phyloP scores from a whole-genome alignment of 2,113 vertebrate genomes.

The Dascyllus trimaculatus region DNA sequence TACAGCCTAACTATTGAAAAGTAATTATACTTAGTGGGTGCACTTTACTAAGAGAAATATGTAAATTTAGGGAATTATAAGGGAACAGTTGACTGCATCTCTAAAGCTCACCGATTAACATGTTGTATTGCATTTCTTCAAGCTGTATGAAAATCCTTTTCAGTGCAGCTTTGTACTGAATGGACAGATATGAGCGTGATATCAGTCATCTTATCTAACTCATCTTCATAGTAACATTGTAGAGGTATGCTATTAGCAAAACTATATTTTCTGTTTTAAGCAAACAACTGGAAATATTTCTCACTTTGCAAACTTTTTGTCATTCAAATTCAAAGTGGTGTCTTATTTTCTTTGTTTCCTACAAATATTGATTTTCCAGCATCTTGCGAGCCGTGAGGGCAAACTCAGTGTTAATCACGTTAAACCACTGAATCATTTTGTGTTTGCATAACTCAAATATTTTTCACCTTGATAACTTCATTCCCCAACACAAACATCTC shows the following conservation, averaged over 20 bases:
- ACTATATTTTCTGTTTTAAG: neutral
- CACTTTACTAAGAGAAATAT: neutral
- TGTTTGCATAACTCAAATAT: neutral
- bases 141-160: neutral
- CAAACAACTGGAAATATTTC: neutral
- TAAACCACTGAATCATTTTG: conserved; percentile 13
- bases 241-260: neutral
- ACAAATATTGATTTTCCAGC: neutral
- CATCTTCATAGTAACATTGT: neutral
- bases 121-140: neutral
- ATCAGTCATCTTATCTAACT: neutral
- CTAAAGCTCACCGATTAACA: neutral
- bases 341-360: neutral
- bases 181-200: neutral
- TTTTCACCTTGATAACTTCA: conserved; percentile 26
- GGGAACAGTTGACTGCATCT: neutral
- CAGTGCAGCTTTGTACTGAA: neutral
- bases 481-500: conserved; percentile 11
- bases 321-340: neutral
- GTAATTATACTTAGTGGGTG: neutral
- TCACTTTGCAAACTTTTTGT: neutral
- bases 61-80: neutral
- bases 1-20: neutral
- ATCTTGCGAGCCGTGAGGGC: neutral
- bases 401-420: neutral